Evolutionary conservation across 1,140 invertebrate genomes (phyloP), one percentile per base, ranked within the genome.

Genomic region (Phymastichus coffea): DNA sequence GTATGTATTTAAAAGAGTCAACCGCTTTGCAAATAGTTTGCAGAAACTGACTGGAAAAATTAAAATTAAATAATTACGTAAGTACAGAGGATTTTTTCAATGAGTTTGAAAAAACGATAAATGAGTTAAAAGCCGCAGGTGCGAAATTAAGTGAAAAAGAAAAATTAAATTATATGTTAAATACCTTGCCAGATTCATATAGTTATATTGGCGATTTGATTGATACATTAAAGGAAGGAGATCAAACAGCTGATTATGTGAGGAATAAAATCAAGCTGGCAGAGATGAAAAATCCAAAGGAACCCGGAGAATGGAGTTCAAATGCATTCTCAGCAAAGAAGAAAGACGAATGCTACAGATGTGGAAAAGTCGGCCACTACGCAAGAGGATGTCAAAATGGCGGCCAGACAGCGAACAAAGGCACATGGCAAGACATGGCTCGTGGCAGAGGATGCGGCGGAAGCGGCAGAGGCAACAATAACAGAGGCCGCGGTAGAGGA

Each of bases 181-280:
- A 25, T 4, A 44, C 22, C 4, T 14, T 44, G n/a, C 20, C 22
- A 14, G 41, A 44, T 14, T 25, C 41, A n/a, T 14, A 25, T 25
- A 44, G 41, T 25, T 44, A 44, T 44, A n/a, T 25, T 25, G 41
- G 22, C 14, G 40, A 44, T 25, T 44, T 44, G 25, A 44, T 44
- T 9, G 41, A 48, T 26, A 30, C 28, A 48, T 26, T 63, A 17
- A 63, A 69, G 66, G 68, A 71, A 66, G 58, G 71, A 67, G 63
- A 76, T 67, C 61, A 63, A 69, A 77, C 72, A 44, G 67, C 72
- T n/a, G 70, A 76, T 41, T 78, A 78, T 72, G 63, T 78, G 53
- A 47, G 61, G n/a, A 67, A 57, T 52, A 76, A 77, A 71, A 76
- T 78, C 63, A 73, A 73, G 64, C 63, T 62, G 64, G 19, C 64